These are phyloP conservation scores for Acrobasis repandana DNA, from an alignment of 2,888 invertebrate species.

Conservation along the genomic window DNA sequence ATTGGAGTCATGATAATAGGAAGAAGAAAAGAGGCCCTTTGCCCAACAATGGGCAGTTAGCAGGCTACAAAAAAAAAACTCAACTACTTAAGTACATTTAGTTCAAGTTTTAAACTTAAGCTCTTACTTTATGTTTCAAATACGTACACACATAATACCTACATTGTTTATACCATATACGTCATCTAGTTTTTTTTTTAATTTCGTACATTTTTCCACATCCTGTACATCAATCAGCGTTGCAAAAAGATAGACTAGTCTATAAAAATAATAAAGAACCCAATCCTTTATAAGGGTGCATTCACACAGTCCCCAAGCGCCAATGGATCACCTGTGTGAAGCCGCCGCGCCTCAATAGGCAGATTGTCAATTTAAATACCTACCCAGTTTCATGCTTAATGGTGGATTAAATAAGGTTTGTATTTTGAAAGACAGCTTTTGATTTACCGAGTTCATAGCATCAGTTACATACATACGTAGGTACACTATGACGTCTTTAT, in stretches of 20 bases:
- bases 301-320: conserved; percentile 60
- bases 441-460: neutral
- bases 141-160: no score
- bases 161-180: no score
- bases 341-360: conserved; percentile 55
- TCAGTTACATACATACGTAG: no score
- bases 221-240: conserved; percentile 45
- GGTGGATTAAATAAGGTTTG: conserved; percentile 27
- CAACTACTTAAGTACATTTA: no score
- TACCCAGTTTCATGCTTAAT: conserved; percentile 34
- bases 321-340: conserved; percentile 63
- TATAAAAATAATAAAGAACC: conserved; percentile 75
- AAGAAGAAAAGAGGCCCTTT: no score
- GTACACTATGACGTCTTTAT: no score
- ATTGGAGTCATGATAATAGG: no score
- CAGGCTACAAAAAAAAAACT: no score
- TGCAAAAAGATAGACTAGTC: conserved; percentile 54
- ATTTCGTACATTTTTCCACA: conserved; percentile 33
- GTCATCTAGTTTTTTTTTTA: no score
- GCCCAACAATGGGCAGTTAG: no score
- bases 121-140: no score
- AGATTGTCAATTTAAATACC: conserved; percentile 54
- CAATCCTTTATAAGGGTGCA: conserved; percentile 75
- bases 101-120: no score
- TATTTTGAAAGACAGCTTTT: neutral